phyloP scores from a whole-genome alignment of 2,113 vertebrate genomes.

The Tetraodon nigroviridis region DNA sequence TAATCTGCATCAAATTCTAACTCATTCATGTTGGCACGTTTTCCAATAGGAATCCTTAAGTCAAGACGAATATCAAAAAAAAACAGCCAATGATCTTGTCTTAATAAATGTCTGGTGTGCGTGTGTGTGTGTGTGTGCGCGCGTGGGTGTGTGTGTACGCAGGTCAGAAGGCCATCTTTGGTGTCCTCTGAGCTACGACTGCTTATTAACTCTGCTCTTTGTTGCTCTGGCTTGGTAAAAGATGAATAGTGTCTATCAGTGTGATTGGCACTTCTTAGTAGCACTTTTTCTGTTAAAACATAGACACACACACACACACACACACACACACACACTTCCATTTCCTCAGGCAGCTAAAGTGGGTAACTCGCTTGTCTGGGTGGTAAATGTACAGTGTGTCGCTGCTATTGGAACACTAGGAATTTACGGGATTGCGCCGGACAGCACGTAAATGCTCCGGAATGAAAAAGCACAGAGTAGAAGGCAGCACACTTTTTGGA shows the following conservation, averaged over 20 bases:
- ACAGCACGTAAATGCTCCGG: constrained; percentile 43
- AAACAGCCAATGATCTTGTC: constrained; percentile 49
- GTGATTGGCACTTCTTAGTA: constrained; percentile 48
- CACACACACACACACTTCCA: constrained; percentile 12
- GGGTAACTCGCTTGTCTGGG: constrained; percentile 34
- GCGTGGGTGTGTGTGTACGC: neutral
- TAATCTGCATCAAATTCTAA: neutral
- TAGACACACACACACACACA: constrained; percentile 4
- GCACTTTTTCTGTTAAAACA: constrained; percentile 31
- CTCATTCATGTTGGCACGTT: too few species aligned
- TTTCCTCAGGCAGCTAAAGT: constrained; percentile 2
- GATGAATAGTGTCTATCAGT: constrained; percentile 50
- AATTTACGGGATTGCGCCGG: constrained; percentile 53
- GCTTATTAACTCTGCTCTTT: constrained; percentile 50
- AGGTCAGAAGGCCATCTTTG: constrained; percentile 40
- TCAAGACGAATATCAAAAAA: constrained; percentile 15
- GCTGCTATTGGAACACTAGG: constrained; percentile 47
- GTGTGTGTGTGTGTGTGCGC: neutral
- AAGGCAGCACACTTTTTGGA: constrained; percentile 49
- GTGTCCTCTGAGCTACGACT: constrained; percentile 47
- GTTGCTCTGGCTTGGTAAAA: constrained; percentile 44
- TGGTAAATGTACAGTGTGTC: constrained; percentile 40
- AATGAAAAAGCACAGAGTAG: constrained; percentile 60
- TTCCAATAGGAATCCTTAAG: constrained; percentile 2
- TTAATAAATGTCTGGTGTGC: neutral